These are phyloP conservation scores for Mechanitis mazaeus DNA, from an alignment of 2,888 invertebrate genomes.

Conservation along the genomic window DNA sequence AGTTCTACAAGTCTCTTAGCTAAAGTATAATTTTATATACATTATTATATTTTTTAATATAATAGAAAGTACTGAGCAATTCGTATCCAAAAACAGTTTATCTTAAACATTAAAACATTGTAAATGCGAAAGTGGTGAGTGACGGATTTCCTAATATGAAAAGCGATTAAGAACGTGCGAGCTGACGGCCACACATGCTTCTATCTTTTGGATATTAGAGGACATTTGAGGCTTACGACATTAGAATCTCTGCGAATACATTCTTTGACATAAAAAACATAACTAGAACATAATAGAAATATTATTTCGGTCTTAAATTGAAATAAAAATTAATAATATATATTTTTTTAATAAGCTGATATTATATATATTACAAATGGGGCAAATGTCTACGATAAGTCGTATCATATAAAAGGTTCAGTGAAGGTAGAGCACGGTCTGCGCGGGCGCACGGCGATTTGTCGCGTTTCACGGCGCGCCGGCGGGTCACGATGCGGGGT, in stretches of 20 bases:
- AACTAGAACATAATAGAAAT: too few relatives aligned
- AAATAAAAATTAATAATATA: background rate
- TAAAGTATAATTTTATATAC: too few relatives aligned
- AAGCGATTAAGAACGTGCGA: slow-evolving; percentile 73
- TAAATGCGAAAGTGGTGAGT: slow-evolving; percentile 52
- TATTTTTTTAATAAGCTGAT: background rate
- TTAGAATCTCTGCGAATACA: background rate
- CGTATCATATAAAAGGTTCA: slow-evolving; percentile 30
- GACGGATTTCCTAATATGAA: slow-evolving; percentile 57
- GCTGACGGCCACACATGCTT: slow-evolving; percentile 45
- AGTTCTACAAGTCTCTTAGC: too few relatives aligned
- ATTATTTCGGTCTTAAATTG: too few relatives aligned
- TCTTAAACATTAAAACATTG: slow-evolving; percentile 40
- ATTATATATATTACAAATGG: background rate
- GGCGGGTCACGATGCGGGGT: slow-evolving; percentile 57
- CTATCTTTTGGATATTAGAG: slow-evolving; percentile 21
- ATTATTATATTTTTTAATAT: too few relatives aligned
- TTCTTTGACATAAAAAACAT: background rate
- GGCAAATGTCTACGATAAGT: slow-evolving; percentile 20
- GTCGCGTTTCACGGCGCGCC: slow-evolving; percentile 67
- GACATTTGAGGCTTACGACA: slow-evolving; percentile 19
- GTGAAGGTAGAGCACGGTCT: slow-evolving; percentile 40
- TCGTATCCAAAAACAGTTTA: slow-evolving; percentile 30
- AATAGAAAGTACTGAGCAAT: too few relatives aligned
- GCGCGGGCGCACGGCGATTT: slow-evolving; percentile 73